A percentile compares a stretch with the other conserved stretches of the same genome.
Evolutionary conservation across 2,888 invertebrate species (phyloP).

Genomic region (Nysson spinosus): DNA sequence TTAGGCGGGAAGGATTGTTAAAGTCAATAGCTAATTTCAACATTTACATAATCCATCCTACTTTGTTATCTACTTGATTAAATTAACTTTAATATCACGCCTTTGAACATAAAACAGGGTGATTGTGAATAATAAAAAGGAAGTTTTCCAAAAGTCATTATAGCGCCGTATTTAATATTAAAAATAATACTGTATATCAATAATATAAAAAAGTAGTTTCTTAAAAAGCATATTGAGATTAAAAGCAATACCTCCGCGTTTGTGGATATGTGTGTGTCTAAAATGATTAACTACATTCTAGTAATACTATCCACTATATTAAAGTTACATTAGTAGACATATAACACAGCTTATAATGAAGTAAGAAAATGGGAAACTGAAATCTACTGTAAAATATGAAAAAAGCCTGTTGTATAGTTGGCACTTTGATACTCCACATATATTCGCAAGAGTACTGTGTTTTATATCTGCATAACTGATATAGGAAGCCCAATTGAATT

Average conservation of each 20-base stretch:
- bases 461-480: constrained; percentile 33
- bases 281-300: constrained; percentile 6
- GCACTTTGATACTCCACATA: constrained; percentile 28
- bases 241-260: constrained; percentile 16
- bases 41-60: too few species aligned
- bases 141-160: too few species aligned
- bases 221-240: constrained; percentile 2
- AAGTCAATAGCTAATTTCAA: constrained; percentile 8
- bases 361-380: constrained; percentile 18
- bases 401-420: constrained; percentile 25
- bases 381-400: constrained; percentile 18
- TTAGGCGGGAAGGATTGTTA: constrained; percentile 8
- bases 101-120: too few species aligned
- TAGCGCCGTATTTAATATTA: too few species aligned
- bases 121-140: too few species aligned
- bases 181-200: not conserved
- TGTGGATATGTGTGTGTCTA: constrained; percentile 34
- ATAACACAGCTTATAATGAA: constrained; percentile 2
- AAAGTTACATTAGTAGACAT: constrained; percentile 28
- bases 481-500: constrained; percentile 49
- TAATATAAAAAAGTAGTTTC: not conserved
- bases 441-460: constrained; percentile 18
- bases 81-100: too few species aligned
- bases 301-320: constrained; percentile 20
- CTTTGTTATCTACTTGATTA: too few species aligned